Evolutionary conservation across 1,140 invertebrate genomes (phyloP), one percentile per base, ranked within the genome.

Genomic region (Euwallacea fornicatus): DNA sequence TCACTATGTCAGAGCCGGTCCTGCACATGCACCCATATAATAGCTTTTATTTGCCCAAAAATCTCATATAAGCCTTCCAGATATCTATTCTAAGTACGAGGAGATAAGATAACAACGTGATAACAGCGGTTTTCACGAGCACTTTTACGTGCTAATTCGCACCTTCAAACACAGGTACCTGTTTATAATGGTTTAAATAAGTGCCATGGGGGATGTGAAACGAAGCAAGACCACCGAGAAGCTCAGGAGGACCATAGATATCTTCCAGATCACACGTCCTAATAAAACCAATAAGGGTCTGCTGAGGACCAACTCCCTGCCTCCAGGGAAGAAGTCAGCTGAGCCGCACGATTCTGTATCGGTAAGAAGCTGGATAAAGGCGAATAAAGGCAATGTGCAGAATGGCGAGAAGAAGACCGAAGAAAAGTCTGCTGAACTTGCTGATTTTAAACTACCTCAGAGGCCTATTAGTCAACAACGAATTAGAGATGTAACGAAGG

Each of bases 201-300:
- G 8, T 8, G 13, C 0, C 9, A 60, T 60, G 58, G 58, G n/a
- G 6, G 58, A 60, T 50, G 9, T 41, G 42, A 61, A 61, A 61
- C 42, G 8, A 47, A 63, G 61, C 61, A 63, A 63, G 47, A 7
- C 13, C 42, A 47, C 15, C 8, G n/a, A 63, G 42, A 15, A 16
- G 13, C 44, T 16, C 43, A 50, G 43, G 11, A 15, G 33, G 42
- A 66, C 55, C 13, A 33, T 66, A 43, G 13, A 13, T 53, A 21
- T 66, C 7, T 66, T 66, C 11, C 47, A 66, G 42, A 66, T 66
- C 6, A 13, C 63, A 7, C 63, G 63, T 6, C 63, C 63, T n/a
- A 54, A 66, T 54, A 66, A 66, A 63, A 13, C 16, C 8, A 55
- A 42, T 1, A 33, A 33, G 21, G n/a, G n/a, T n/a, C 42, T 66